Evolutionary conservation across 2,113 vertebrate species (phyloP).

Genomic region (Sebastes schlegelii): DNA sequence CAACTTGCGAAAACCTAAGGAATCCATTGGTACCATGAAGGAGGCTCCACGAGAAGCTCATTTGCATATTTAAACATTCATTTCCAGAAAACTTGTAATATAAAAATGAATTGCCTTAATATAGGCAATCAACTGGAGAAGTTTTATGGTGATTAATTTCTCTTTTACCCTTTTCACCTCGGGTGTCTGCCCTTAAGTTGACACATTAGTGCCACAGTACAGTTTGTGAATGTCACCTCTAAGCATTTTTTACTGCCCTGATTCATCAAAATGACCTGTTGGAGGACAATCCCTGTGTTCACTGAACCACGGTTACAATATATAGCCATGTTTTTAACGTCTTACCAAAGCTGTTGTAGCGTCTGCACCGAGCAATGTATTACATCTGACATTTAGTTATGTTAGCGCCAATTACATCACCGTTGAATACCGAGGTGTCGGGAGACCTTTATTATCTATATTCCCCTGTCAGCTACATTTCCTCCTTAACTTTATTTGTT

Average conservation of each 20-base stretch:
- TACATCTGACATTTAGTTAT: constrained; percentile 45
- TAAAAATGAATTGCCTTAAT: too few relatives aligned
- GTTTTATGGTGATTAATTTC: too few relatives aligned
- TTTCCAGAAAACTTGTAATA: too few relatives aligned
- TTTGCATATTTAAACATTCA: too few relatives aligned
- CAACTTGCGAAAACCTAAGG: too few relatives aligned
- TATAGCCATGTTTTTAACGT: constrained; percentile 9
- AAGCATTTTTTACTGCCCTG: not conserved
- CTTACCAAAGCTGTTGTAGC: constrained; percentile 4
- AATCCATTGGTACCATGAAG: too few relatives aligned
- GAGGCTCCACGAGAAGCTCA: too few relatives aligned
- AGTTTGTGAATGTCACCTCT: not conserved
- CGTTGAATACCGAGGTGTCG: constrained; percentile 35
- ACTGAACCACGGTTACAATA: not conserved
- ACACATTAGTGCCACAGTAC: not conserved
- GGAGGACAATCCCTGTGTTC: not conserved
- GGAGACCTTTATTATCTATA: constrained; percentile 43
- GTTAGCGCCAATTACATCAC: constrained; percentile 47
- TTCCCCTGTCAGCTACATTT: constrained; percentile 27
- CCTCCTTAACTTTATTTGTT: constrained; percentile 39
- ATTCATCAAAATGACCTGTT: not conserved
- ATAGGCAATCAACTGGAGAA: not conserved
- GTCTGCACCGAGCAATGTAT: constrained; percentile 19
- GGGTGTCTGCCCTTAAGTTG: not conserved
- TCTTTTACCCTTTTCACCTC: too few relatives aligned